Evolutionary conservation across 2,797 vertebrate genomes (phyloP), one percentile per base, ranked within the genome.

Genomic region (Crenuchus spilurus): DNA sequence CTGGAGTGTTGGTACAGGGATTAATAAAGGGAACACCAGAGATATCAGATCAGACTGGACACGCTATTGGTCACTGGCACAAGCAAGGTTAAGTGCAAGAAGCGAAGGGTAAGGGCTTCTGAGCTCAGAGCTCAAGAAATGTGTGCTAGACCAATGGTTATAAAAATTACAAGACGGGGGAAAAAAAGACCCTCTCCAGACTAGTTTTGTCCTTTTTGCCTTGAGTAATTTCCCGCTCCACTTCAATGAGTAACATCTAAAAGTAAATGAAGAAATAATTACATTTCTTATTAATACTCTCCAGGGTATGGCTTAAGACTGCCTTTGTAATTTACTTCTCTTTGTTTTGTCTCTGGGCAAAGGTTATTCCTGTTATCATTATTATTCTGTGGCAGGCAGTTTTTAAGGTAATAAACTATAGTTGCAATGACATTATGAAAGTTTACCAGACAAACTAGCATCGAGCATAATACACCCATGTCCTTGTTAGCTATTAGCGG

Each of bases 181-280:
- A 67, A 61, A 26, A 55, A 16, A 55, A 57, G 28, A n/a, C n/a
- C n/a, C n/a, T 13, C 60, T n/a, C 35, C 9, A 4, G 30, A 41
- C 4, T 54, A n/a, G 55, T 31, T 54, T 64, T 24, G 16, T 57
- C 68, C 74, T 65, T 52, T 55, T 44, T 39, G 60, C 68, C 61
- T 35, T 20, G 42, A 62, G 72, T 46, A 22, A 80, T 75, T 74
- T 70, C 52, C 74, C 24, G 67, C 65, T 73, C 58, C 51, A 71
- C 74, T 75, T 62, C 57, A 72, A 57, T 80, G 75, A 55, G 11
- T 65, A 60, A 41, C 41, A 57, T 82, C 58, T 75, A 68, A 69
- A 73, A 82, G 78, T 80, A 77, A 82, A 82, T 75, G 78, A 77
- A 82, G 58, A 75, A 82, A 82, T 82, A 82, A 82, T 82, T 80